These are phyloP conservation scores for Acanthurus lineatus DNA, from an alignment of 2,797 vertebrate species.

Conservation along the genomic window DNA sequence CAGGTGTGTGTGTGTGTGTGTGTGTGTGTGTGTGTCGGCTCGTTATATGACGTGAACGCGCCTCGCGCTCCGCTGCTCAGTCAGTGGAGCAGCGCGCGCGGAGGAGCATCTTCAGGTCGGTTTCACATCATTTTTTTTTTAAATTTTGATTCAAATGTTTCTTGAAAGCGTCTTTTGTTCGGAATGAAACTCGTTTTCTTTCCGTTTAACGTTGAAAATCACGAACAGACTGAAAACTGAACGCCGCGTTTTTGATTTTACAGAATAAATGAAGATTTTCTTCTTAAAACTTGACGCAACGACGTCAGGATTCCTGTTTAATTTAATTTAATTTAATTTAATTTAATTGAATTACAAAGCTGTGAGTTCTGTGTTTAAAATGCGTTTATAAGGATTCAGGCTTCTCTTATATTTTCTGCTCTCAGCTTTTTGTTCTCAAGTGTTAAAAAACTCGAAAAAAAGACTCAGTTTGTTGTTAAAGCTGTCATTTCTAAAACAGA, in stretches of 20 bases:
- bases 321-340: background rate
- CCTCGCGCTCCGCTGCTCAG: background rate
- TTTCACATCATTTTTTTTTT: background rate
- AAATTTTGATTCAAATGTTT: too few species aligned
- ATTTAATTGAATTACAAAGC: background rate
- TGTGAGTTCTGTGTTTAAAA: background rate
- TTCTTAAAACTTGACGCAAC: background rate
- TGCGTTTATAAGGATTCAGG: too few species aligned
- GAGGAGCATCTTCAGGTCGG: constrained; percentile 39
- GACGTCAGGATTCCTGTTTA: too few species aligned
- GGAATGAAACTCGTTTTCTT: too few species aligned
- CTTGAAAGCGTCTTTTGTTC: background rate
- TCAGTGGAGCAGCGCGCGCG: constrained; percentile 15
- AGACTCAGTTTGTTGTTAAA: too few species aligned
- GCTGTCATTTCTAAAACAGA: background rate
- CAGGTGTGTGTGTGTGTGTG: background rate
- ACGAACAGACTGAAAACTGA: background rate
- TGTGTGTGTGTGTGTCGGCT: background rate
- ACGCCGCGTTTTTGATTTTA: background rate
- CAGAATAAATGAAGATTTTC: background rate
- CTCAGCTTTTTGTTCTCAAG: too few species aligned
- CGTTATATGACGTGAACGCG: background rate
- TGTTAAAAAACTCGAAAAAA: too few species aligned
- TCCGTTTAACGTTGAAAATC: background rate
- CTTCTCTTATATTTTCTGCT: background rate